Base-by-base conservation (phyloP, 1,140 invertebrate genomes). In the Apocrypta bakeri region DNA sequence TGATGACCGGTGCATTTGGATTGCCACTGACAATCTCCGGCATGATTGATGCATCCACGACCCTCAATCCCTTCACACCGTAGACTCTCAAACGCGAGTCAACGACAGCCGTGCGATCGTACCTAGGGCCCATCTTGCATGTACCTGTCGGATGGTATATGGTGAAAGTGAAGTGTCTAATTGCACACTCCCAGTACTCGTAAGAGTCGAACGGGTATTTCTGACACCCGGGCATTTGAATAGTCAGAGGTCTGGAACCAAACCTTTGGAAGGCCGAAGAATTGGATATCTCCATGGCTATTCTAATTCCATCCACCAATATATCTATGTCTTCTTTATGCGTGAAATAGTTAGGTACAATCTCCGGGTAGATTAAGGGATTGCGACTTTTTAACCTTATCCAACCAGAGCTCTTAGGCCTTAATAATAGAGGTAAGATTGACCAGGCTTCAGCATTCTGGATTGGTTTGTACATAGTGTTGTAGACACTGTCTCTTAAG, bases 321-420 rank as follows among this genome's bases (percentile, higher is more conserved):
- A 95, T 93, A 84, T 95, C 91, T 17, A 97, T 93, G 84, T 98
- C 97, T 85, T 96, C 94, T 82, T 94, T 94, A 84, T 97, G 94
- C 0, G 96, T 95, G 87, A 98, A 96, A 87, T 98, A 98, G 87
- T 98, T 98, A 0, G 98, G 97, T 89, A 97, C 96, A n/a, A 99
- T 96, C 4, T 96, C 94, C 0, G 98, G 98, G 86, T 96, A 94
- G 1, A 96, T 93, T 12, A 95, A 93, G 0, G 98, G 98, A 91
- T 99, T 95, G 33, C 91, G 93, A 42, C 94, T 96, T 81, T 94
- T 94, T 0, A 98, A 87, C n/a, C 95, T 93, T 7, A 98, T 92
- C 94, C 95, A 95, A 0, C 98, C 98, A 0, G 94, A 94, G 88
- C 97, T 98, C 87, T 95, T 95, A 0, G 98, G 97, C 6, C 97